Base-by-base conservation (phyloP, 2,888 invertebrate species). In the Perizoma affinitatum region DNA sequence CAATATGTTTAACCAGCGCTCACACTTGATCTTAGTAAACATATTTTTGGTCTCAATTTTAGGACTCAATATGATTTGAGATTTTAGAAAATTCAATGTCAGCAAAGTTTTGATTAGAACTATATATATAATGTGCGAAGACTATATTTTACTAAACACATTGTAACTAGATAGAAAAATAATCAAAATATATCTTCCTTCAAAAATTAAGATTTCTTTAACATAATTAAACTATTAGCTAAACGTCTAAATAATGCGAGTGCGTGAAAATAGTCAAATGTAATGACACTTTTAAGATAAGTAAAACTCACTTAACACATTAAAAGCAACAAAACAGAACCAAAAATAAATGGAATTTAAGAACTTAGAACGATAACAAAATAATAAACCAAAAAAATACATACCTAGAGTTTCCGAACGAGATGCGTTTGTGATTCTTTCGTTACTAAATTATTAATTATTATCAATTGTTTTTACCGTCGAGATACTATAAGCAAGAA, bases 41-140 rank as follows among this genome's bases (percentile, higher is more conserved):
- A 71, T 63, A 71, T 76, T 74, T 75, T 90, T 90, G 90, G 89
- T 83, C 82, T 88, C 84, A 81, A 84, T 87, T 84, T 88, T 86
- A 84, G 83, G 83, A 80, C 69, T 79, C 74, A 63, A 69, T 59
- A 52, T 55, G 47, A 53, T 64, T 61, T 68, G 63, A 58, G 59
- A 61, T 60, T 67, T 64, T 63, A 49, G n/a, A 63, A 59, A 65
- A 61, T 47, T 61, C 48, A 56, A 64, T 44, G 58, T 48, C 53
- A 46, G 36, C 54, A 35, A 51, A 55, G n/a, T 52, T 65, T 54
- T 46, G 59, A 63, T 64, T 64, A 63, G 36, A 43, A 65, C 60
- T 58, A 66, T 7, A 3, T 22, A 22, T 22, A 52, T 56, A 33
- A 54, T 55, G 60, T 65, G 66, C 65, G 57, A 59, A 58, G 49